Conservation (phyloP, 2,113 vertebrate genomes). For the Xiphias gladius region DNA sequence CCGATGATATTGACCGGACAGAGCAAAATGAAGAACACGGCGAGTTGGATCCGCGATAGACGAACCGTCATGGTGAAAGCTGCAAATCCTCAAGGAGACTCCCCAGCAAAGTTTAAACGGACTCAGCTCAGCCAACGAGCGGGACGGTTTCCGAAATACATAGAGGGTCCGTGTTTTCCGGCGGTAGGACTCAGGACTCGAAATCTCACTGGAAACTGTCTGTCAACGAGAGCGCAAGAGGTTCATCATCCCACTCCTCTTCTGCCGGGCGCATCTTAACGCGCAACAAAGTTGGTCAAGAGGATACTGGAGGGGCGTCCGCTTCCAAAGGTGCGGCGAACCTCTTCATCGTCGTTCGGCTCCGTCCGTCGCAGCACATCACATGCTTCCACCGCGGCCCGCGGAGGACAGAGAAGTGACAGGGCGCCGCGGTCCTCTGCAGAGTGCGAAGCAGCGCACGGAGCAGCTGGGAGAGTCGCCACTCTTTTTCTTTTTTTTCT, state of each 20-base stretch:
- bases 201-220: slow-evolving; percentile 51
- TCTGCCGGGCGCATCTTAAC: slow-evolving; percentile 72
- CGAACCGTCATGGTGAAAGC: slow-evolving; percentile 86
- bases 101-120: slow-evolving; percentile 55
- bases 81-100: slow-evolving; percentile 56
- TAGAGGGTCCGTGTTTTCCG: slow-evolving; percentile 55
- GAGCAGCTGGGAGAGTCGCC: slow-evolving; percentile 37
- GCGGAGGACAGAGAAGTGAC: slow-evolving; percentile 48
- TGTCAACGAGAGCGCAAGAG: slow-evolving; percentile 67
- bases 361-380: slow-evolving; percentile 35
- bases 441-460: slow-evolving; percentile 46
- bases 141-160: slow-evolving; percentile 55
- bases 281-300: slow-evolving; percentile 79
- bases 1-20: slow-evolving; percentile 97
- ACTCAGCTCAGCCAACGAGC: slow-evolving; percentile 57
- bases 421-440: slow-evolving; percentile 33
- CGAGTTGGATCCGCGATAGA: slow-evolving; percentile 89
- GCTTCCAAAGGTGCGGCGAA: slow-evolving; percentile 79
- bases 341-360: slow-evolving; percentile 74
- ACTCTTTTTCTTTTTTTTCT: slow-evolving; percentile 12
- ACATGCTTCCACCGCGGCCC: slow-evolving; percentile 50
- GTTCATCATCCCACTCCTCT: slow-evolving; percentile 67
- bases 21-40: slow-evolving; percentile 92
- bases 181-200: slow-evolving; percentile 51
- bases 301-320: slow-evolving; percentile 73